Conservation (phyloP, 1,140 invertebrate species). For the Drosophila saltans region DNA sequence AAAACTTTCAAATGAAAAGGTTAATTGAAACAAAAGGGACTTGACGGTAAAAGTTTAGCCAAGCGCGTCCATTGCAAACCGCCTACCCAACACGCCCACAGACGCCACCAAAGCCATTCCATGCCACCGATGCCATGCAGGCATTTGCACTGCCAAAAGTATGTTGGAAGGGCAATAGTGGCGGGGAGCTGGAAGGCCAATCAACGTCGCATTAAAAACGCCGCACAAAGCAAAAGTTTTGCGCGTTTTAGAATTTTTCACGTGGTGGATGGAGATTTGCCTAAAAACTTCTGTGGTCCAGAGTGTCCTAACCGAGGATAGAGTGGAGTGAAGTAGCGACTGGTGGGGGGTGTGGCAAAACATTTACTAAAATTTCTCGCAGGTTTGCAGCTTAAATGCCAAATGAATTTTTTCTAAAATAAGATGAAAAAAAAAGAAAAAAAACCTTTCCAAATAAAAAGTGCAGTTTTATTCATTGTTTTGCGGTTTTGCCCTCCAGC, state of each 20-base stretch:
- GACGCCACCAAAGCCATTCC: not conserved
- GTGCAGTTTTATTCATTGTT: slow-evolving; percentile 9
- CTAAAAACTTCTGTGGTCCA: not conserved
- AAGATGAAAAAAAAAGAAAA: not conserved
- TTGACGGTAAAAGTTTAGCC: slow-evolving; percentile 75
- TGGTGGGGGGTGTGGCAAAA: not conserved
- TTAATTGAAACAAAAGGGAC: slow-evolving; percentile 80
- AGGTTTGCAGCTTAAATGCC: slow-evolving; percentile 8
- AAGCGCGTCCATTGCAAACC: slow-evolving; percentile 54
- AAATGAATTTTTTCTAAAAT: slow-evolving; percentile 14
- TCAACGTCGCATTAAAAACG: slow-evolving; percentile 67
- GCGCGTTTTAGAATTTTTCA: slow-evolving; percentile 65
- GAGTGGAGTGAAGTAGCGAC: not conserved
- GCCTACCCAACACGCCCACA: slow-evolving; percentile 42
- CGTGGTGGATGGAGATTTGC: slow-evolving; percentile 14
- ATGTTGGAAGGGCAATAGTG: not conserved
- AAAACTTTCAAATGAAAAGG: slow-evolving; percentile 79
- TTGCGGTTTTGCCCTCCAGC: not conserved
- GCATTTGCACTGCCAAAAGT: slow-evolving; percentile 21
- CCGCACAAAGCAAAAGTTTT: slow-evolving; percentile 70
- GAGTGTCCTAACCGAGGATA: not conserved
- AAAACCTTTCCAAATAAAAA: not conserved
- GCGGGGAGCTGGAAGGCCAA: slow-evolving; percentile 31
- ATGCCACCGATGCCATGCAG: not conserved
- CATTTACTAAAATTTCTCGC: not conserved